A percentile compares a stretch with the other conserved stretches of the same genome.
These are phyloP conservation scores for Leucophenga montana DNA, from an alignment of 2,888 invertebrate species.

Conservation along the genomic window DNA sequence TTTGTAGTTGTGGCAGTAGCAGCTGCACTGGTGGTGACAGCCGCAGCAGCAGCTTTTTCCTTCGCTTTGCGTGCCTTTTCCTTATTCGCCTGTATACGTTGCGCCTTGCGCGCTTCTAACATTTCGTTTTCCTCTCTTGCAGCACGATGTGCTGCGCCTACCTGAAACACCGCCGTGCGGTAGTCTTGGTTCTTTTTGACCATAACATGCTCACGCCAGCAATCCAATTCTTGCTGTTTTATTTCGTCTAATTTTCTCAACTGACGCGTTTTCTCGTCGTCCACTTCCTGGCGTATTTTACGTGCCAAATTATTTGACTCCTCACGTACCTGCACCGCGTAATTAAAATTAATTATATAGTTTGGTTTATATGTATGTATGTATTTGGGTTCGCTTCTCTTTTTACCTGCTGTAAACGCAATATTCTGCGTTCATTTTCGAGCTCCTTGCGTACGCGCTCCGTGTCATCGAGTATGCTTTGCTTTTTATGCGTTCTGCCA, in stretches of 20 bases:
- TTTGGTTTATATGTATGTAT: neutral
- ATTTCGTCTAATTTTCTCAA: conserved; percentile 74
- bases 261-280: conserved; percentile 74
- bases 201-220: conserved; percentile 73
- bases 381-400: neutral
- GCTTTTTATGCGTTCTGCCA: conserved; percentile 48
- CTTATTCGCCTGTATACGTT: conserved; percentile 19
- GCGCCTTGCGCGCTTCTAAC: conserved; percentile 35
- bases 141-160: conserved; percentile 68
- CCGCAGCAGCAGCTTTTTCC: conserved; percentile 44
- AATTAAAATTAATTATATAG: neutral
- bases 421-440: conserved; percentile 76
- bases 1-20: conserved; percentile 26
- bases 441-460: conserved; percentile 76
- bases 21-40: conserved; percentile 52
- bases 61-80: neutral
- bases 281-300: conserved; percentile 74
- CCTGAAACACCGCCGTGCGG: conserved; percentile 62
- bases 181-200: conserved; percentile 71
- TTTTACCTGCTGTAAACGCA: conserved; percentile 78
- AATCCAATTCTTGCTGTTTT: conserved; percentile 74
- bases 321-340: conserved; percentile 75
- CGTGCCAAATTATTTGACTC: conserved; percentile 78
- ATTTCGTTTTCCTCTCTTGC: conserved; percentile 59
- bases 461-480: conserved; percentile 68